Evolutionary conservation across 2,797 vertebrate species (phyloP), one percentile per base, ranked within the genome.

Genomic region (Zenarchopterus dispar): DNA sequence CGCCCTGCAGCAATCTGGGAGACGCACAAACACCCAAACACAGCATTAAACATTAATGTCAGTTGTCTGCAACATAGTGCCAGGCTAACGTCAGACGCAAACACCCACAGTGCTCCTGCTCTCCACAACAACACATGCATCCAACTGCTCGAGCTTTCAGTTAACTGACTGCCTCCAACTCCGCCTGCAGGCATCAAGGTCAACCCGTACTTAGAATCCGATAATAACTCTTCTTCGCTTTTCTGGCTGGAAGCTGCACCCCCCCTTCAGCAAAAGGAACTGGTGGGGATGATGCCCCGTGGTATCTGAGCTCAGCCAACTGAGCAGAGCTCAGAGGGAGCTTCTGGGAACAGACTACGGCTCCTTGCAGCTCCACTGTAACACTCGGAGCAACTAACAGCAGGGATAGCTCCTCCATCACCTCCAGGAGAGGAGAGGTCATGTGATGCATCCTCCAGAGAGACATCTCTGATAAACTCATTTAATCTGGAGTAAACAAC

Each of bases 1-100:
- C 71, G 1, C 98, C 96, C 55, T 95, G 95, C 70, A 99, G 89
- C 71, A 98, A 84, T 76, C 97, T 98, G 56, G 79, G 54, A 60
- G 0, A 56, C 39, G 67, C n/a, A 28, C n/a, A 54, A n/a, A n/a
- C n/a, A n/a, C n/a, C n/a, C 41, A 26, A 39, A 51, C 67, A 28
- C 36, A 60, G 6, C 59, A 62, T 62, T 24, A 41, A 45, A 65
- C 10, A 43, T 26, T 41, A 24, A 69, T 49, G 36, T 3, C 31
- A 62, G 39, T 53, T 43, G 15, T 62, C 43, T 50, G 19, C 18
- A 62, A 42, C 19, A 58, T 19, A 51, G 55, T 36, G 36, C 24
- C 39, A 45, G 24, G 61, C 15, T n/a, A 55, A 15, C 46, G 4
- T 31, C 15, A 24, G 4, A 15, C 39, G 41, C 43, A 56, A 53